Evolutionary conservation across 2,888 invertebrate genomes (phyloP).

Genomic region (Anthrax anthrax): DNA sequence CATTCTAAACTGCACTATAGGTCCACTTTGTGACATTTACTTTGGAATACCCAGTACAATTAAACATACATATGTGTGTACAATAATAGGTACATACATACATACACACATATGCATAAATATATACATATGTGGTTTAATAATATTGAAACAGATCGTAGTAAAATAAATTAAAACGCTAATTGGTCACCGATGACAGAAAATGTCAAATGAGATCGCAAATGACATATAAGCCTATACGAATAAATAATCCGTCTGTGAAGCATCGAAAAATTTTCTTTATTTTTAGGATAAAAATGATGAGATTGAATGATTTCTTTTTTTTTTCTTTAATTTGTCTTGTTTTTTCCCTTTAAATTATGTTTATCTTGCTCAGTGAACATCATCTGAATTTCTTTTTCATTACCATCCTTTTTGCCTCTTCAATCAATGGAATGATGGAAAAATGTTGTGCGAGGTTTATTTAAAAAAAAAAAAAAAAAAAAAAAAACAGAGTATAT

Average conservation of each 20-base stretch:
- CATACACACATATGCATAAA: not conserved
- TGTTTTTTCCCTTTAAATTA: not conserved
- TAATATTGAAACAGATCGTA: conserved; percentile 4
- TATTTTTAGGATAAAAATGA: too few relatives aligned
- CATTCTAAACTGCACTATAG: too few relatives aligned
- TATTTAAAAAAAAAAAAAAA: too few relatives aligned
- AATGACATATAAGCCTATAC: conserved; percentile 5
- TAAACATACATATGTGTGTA: too few relatives aligned
- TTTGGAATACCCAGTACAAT: too few relatives aligned
- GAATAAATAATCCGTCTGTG: not conserved
- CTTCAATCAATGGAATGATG: too few relatives aligned
- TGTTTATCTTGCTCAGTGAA: not conserved
- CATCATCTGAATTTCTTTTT: too few relatives aligned
- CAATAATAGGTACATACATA: not conserved
- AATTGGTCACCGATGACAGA: conserved; percentile 10
- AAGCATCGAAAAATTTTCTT: not conserved
- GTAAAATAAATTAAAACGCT: conserved; percentile 10
- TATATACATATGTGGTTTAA: too few relatives aligned
- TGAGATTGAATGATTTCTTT: not conserved
- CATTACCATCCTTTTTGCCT: too few relatives aligned
- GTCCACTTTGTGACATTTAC: too few relatives aligned
- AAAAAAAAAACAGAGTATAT: too few relatives aligned
- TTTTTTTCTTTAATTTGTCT: not conserved
- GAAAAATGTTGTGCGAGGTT: too few relatives aligned
- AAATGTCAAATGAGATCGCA: conserved; percentile 6